These are phyloP conservation scores for Drosophila lacteicornis DNA, from an alignment of 1,140 invertebrate genomes.

Conservation along the genomic window DNA sequence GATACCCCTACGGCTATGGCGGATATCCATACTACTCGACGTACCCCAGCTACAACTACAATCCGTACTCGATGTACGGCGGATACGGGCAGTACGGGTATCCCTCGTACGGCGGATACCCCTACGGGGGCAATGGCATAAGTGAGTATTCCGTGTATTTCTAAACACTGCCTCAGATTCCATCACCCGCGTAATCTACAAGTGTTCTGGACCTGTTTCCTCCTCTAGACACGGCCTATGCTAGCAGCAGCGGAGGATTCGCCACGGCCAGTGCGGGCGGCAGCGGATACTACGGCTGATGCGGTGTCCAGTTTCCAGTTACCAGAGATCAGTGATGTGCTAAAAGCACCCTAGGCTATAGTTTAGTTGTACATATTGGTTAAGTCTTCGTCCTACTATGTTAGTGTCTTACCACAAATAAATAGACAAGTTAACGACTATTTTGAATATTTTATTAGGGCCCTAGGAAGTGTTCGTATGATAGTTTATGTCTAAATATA, in stretches of 20 bases:
- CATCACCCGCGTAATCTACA: constrained; percentile 28
- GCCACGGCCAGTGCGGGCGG: constrained; percentile 64
- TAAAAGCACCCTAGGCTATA: constrained; percentile 26
- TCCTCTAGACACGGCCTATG: constrained; percentile 74
- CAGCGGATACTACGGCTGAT: constrained; percentile 66
- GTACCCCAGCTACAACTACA: constrained; percentile 48
- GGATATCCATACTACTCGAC: constrained; percentile 46
- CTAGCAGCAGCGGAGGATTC: constrained; percentile 77
- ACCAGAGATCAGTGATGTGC: constrained; percentile 4
- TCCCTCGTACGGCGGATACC: constrained; percentile 59
- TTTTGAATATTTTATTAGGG: not conserved
- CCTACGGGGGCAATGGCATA: constrained; percentile 65
- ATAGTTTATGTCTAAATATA: not conserved
- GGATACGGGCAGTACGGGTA: constrained; percentile 62
- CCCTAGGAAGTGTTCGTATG: not conserved
- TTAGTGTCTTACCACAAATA: constrained; percentile 13
- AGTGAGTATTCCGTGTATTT: constrained; percentile 60
- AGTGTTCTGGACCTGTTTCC: constrained; percentile 81
- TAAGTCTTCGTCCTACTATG: constrained; percentile 46
- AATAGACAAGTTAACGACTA: constrained; percentile 6
- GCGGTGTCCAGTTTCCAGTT: not conserved
- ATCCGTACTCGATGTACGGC: constrained; percentile 51
- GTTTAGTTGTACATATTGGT: constrained; percentile 39
- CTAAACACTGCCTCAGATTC: not conserved
- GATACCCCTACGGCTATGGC: constrained; percentile 59